Conservation (phyloP, 2,888 invertebrate species). For the Sinopyrophorus schimmeli region DNA sequence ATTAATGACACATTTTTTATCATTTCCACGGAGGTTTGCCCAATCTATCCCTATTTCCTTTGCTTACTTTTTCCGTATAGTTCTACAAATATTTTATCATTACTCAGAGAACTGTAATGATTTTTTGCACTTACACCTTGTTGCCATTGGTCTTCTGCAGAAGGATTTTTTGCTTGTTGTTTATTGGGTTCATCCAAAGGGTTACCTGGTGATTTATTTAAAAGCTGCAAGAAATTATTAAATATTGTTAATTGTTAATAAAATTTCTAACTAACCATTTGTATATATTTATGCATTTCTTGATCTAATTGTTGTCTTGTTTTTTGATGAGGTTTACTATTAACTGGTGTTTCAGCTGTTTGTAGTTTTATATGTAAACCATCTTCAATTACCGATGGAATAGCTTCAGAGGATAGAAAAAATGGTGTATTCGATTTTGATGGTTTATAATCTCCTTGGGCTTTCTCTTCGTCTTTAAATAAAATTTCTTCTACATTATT, state of each 20-base stretch:
- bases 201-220: conserved; percentile 44
- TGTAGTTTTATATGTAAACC: conserved; percentile 31
- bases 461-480: conserved; percentile 15
- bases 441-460: conserved; percentile 10
- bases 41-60: conserved; percentile 7
- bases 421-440: neutral
- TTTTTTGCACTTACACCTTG: conserved; percentile 5
- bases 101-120: neutral
- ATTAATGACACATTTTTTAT: neutral
- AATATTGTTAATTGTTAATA: conserved; percentile 12
- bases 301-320: conserved; percentile 45
- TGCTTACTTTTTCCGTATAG: conserved; percentile 12
- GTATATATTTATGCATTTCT: conserved; percentile 58
- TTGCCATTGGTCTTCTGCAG: conserved; percentile 9
- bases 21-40: conserved; percentile 27
- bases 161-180: conserved; percentile 2
- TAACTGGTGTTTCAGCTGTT: conserved; percentile 49
- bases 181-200: conserved; percentile 33
- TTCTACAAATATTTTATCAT: conserved; percentile 9
- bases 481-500: conserved; percentile 46
- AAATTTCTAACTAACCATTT: conserved; percentile 50
- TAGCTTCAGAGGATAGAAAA: conserved; percentile 23
- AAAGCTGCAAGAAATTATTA: conserved; percentile 40
- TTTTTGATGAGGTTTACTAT: conserved; percentile 42
- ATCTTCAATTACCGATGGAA: conserved; percentile 34